Evolutionary conservation across 2,113 vertebrate species (phyloP).

Genomic region (Smithornis capensis): DNA sequence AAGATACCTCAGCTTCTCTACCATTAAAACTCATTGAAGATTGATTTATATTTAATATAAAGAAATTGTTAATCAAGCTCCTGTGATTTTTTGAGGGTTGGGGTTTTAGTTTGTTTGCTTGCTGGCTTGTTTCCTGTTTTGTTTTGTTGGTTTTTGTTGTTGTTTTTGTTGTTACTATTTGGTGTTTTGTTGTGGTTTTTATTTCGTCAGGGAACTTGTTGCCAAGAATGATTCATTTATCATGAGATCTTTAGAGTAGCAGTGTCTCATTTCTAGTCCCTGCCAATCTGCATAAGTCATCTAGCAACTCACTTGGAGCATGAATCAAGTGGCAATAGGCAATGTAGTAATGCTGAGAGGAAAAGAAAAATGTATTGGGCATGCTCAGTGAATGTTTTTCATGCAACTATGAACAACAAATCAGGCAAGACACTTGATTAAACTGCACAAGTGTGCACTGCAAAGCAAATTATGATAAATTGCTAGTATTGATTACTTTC

Average conservation of each 20-base stretch:
- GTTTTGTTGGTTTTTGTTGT: neutral
- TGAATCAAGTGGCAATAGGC: neutral
- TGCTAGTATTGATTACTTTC: slow-evolving; percentile 53
- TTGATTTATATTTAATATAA: neutral
- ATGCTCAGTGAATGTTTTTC: slow-evolving; percentile 18
- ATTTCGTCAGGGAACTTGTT: neutral
- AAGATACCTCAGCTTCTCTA: neutral
- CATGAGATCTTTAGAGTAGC: neutral
- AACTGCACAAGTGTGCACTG: neutral
- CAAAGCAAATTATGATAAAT: slow-evolving; percentile 53
- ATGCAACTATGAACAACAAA: slow-evolving; percentile 37
- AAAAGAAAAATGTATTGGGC: neutral
- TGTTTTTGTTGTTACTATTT: neutral
- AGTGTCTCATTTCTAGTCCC: neutral
- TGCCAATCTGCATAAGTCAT: neutral
- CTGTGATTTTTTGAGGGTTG: fast-evolving
- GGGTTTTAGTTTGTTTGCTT: neutral
- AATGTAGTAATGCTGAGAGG: neutral
- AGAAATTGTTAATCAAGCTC: neutral
- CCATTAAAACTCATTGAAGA: neutral
- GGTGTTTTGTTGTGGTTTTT: neutral
- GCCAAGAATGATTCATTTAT: neutral
- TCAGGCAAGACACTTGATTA: slow-evolving; percentile 32
- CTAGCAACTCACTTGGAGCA: neutral
- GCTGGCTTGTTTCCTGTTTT: neutral